Conservation (phyloP, 2,113 vertebrate genomes). For the Anarrhichthys ocellatus region DNA sequence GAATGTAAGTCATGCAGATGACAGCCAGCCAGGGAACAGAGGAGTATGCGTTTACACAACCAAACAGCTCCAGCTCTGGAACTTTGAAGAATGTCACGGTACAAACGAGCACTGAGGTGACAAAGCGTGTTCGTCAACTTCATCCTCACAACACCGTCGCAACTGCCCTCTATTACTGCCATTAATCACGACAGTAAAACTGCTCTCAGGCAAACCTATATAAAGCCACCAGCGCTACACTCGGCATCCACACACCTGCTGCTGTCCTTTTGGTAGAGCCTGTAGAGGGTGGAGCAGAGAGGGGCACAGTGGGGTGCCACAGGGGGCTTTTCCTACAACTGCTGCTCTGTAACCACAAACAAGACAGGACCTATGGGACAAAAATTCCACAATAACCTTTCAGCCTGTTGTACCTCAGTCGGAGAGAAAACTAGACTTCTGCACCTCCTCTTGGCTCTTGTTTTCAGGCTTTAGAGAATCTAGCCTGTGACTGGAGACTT, state of each 20-base stretch:
- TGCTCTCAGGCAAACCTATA: slow-evolving; percentile 68
- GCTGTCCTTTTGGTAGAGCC: slow-evolving; percentile 73
- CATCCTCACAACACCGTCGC: slow-evolving; percentile 9
- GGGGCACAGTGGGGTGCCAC: slow-evolving; percentile 14
- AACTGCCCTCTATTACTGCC: slow-evolving; percentile 8
- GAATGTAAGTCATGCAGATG: slow-evolving; percentile 40
- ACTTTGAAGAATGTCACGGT: background rate
- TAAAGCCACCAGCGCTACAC: slow-evolving; percentile 65
- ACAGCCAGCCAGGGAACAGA: slow-evolving; percentile 7
- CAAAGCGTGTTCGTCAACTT: slow-evolving; percentile 11
- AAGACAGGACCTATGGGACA: background rate
- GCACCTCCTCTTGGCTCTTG: background rate
- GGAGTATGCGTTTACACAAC: slow-evolving; percentile 1
- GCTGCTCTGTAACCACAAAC: slow-evolving; percentile 23
- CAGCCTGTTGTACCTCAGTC: background rate
- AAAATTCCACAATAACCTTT: background rate
- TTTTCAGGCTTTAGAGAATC: background rate
- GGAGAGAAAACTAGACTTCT: background rate
- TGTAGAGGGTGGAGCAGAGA: slow-evolving; percentile 3
- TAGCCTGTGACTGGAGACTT: background rate
- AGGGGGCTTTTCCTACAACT: slow-evolving; percentile 22
- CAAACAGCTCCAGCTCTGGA: slow-evolving; percentile 3
- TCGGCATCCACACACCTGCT: slow-evolving; percentile 72
- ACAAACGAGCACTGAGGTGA: background rate
- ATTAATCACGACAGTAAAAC: slow-evolving; percentile 65